Conservation (phyloP, 2,797 vertebrate species). For the Mallotus villosus region DNA sequence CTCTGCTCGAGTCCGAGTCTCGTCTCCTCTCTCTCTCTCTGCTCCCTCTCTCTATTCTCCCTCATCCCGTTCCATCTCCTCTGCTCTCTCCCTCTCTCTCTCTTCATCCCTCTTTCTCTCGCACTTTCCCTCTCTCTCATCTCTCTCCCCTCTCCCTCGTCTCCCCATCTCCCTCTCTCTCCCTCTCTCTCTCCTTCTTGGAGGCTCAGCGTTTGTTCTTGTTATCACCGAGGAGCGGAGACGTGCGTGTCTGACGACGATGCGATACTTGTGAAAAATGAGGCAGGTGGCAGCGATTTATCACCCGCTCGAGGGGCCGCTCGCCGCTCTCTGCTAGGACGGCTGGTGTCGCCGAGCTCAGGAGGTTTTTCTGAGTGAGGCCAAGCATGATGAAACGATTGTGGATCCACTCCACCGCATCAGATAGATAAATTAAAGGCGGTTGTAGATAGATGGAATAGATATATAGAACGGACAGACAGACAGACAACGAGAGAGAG, state of each 20-base stretch:
- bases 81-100: too few relatives aligned
- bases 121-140: too few relatives aligned
- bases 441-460: slow-evolving; percentile 22
- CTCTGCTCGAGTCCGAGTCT: too few relatives aligned
- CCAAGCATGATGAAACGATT: slow-evolving; percentile 58
- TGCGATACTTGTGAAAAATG: slow-evolving; percentile 58
- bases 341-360: slow-evolving; percentile 9
- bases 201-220: slow-evolving; percentile 57
- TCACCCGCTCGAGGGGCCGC: slow-evolving; percentile 55
- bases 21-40: too few relatives aligned
- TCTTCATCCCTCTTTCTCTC: too few relatives aligned
- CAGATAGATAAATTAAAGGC: slow-evolving; percentile 31
- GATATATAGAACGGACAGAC: too few relatives aligned
- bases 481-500: neutral
- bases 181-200: slow-evolving; percentile 33
- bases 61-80: too few relatives aligned
- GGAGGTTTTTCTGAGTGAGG: slow-evolving; percentile 46
- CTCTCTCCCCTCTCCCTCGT: slow-evolving; percentile 8
- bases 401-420: slow-evolving; percentile 48
- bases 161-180: slow-evolving; percentile 30
- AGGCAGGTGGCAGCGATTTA: slow-evolving; percentile 63
- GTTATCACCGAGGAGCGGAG: slow-evolving; percentile 45
- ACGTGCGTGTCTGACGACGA: slow-evolving; percentile 47
- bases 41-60: too few relatives aligned
- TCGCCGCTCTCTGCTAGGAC: slow-evolving; percentile 31